A percentile compares a stretch with the other conserved stretches of the same genome.
Conservation (phyloP, 2,797 vertebrate species). For the Rhabdophis nuchalis region DNA sequence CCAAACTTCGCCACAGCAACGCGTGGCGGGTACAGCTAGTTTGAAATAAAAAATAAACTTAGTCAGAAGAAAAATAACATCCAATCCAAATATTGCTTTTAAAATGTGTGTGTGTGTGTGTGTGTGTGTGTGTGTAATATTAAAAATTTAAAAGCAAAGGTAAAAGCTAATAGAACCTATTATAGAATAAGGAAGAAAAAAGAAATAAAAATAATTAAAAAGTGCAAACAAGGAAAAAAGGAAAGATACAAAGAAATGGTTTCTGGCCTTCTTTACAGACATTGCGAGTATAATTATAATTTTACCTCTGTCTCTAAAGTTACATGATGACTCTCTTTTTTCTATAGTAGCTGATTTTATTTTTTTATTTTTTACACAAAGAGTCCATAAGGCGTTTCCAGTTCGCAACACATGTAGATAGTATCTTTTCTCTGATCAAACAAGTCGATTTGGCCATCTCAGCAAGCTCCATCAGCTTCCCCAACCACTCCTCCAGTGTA, state of each 20-base stretch:
- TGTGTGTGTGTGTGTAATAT: background rate
- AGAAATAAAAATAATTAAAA: background rate
- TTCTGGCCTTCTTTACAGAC: background rate
- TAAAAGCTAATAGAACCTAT: background rate
- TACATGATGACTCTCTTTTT: background rate
- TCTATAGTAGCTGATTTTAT: background rate
- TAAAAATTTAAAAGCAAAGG: background rate
- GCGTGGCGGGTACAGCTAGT: no score
- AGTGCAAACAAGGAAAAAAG: background rate
- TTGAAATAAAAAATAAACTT: background rate
- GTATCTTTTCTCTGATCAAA: background rate
- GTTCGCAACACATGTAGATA: background rate
- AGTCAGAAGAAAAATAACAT: background rate
- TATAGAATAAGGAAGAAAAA: background rate
- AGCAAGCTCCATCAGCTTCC: background rate
- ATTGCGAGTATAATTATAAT: background rate
- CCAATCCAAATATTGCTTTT: background rate
- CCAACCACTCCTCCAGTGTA: background rate
- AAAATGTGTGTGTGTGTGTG: no score
- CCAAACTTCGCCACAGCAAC: no score
- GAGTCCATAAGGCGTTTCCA: background rate
- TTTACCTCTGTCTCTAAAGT: background rate
- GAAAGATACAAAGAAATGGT: background rate
- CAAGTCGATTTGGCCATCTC: background rate
- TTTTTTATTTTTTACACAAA: background rate